Evolutionary conservation across 2,113 vertebrate species (phyloP).

Genomic region (Calyptommatus sinebrachiatus): DNA sequence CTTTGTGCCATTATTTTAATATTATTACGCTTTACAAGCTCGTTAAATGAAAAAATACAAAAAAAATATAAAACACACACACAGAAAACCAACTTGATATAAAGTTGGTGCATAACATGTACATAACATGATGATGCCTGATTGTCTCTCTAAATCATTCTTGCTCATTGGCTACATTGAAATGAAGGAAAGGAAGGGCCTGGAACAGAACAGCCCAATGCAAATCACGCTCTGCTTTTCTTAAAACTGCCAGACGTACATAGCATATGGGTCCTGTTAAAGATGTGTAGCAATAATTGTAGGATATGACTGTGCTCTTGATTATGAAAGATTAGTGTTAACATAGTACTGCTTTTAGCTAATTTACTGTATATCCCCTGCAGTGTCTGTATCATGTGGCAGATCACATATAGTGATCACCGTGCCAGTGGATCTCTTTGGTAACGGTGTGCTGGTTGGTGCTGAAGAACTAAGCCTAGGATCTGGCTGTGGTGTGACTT

Average conservation of each 20-base stretch:
- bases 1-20: too few relatives aligned
- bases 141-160: too few relatives aligned
- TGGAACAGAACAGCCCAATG: background rate
- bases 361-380: accelerated
- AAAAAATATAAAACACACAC: too few relatives aligned
- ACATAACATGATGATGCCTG: too few relatives aligned
- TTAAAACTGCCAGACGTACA: background rate
- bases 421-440: background rate
- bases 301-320: too few relatives aligned
- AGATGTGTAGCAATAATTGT: background rate
- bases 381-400: conserved; percentile 18
- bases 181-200: background rate
- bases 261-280: background rate
- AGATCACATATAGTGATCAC: accelerated
- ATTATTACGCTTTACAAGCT: too few relatives aligned
- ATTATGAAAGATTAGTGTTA: background rate
- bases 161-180: too few relatives aligned
- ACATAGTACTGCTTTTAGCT: background rate
- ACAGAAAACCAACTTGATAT: too few relatives aligned
- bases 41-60: too few relatives aligned
- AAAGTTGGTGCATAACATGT: too few relatives aligned
- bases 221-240: background rate
- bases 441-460: accelerated
- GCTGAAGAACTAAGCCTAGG: conserved; percentile 5
- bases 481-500: background rate